A percentile compares a stretch with the other conserved stretches of the same genome.
Evolutionary conservation across 2,797 vertebrate species (phyloP).

Genomic region (Selene dorsalis): DNA sequence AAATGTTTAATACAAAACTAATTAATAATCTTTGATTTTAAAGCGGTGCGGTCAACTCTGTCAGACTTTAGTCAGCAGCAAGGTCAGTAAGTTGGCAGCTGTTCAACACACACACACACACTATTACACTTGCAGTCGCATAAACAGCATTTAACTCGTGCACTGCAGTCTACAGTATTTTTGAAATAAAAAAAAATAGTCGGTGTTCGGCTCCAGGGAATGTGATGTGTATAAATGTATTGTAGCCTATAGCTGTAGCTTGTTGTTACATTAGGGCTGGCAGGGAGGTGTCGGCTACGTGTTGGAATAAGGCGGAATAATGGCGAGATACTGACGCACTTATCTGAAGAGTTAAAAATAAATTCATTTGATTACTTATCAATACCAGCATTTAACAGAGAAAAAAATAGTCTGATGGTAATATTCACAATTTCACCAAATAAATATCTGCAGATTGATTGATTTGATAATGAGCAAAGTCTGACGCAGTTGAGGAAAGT

Average conservation of each 20-base stretch:
- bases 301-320: slow-evolving; percentile 53
- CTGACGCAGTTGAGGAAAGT: background rate
- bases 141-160: too few relatives aligned
- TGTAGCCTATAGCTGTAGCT: background rate
- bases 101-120: too few relatives aligned
- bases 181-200: too few relatives aligned
- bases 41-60: too few relatives aligned
- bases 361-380: background rate
- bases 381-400: fast-evolving
- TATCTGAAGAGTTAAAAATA: background rate
- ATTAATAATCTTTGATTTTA: too few relatives aligned
- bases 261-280: background rate
- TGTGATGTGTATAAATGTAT: too few relatives aligned
- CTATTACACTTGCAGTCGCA: too few relatives aligned
- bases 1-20: too few relatives aligned
- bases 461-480: background rate
- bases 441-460: too few relatives aligned
- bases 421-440: fast-evolving
- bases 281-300: slow-evolving; percentile 64
- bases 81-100: background rate
- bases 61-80: background rate
- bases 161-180: too few relatives aligned
- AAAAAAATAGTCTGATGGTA: fast-evolving
- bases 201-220: background rate
- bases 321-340: slow-evolving; percentile 64